Evolutionary conservation across 1,140 invertebrate genomes (phyloP).

Genomic region (Pseudomyrmex concolor): DNA sequence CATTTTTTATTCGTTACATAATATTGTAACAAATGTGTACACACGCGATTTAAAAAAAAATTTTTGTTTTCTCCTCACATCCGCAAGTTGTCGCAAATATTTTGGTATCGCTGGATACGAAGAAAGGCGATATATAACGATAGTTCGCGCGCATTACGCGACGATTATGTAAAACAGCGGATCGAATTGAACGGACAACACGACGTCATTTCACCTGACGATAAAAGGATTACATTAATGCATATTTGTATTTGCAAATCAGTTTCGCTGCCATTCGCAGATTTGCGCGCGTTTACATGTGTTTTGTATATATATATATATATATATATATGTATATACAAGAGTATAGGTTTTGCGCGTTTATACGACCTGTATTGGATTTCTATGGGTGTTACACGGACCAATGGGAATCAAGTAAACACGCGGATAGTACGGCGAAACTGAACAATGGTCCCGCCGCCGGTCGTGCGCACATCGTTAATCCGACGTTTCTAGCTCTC

Average conservation of each 20-base stretch:
- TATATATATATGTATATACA: too few relatives aligned
- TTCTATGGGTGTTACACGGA: slow-evolving; percentile 44
- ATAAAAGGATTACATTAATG: slow-evolving; percentile 52
- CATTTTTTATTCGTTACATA: too few relatives aligned
- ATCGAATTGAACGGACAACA: slow-evolving; percentile 23
- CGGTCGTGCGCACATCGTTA: slow-evolving; percentile 23
- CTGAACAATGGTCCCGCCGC: slow-evolving; percentile 42
- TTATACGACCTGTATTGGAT: slow-evolving; percentile 38
- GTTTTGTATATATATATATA: slow-evolving; percentile 13
- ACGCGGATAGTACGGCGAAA: slow-evolving; percentile 25
- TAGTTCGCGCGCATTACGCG: neutral
- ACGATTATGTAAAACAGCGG: neutral
- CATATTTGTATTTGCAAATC: slow-evolving; percentile 50
- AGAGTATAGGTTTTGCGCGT: too few relatives aligned
- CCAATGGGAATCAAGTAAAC: slow-evolving; percentile 56
- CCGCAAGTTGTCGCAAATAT: neutral
- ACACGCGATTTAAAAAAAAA: too few relatives aligned
- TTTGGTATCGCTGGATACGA: neutral
- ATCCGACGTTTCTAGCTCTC: slow-evolving; percentile 42
- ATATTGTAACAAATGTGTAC: neutral
- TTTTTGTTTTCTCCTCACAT: too few relatives aligned
- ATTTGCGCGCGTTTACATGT: slow-evolving; percentile 21
- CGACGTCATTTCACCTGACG: slow-evolving; percentile 32
- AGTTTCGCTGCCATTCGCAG: slow-evolving; percentile 50
- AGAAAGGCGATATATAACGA: neutral